Base-by-base conservation (phyloP, 2,888 invertebrate genomes). In the Incurvaria masculella region DNA sequence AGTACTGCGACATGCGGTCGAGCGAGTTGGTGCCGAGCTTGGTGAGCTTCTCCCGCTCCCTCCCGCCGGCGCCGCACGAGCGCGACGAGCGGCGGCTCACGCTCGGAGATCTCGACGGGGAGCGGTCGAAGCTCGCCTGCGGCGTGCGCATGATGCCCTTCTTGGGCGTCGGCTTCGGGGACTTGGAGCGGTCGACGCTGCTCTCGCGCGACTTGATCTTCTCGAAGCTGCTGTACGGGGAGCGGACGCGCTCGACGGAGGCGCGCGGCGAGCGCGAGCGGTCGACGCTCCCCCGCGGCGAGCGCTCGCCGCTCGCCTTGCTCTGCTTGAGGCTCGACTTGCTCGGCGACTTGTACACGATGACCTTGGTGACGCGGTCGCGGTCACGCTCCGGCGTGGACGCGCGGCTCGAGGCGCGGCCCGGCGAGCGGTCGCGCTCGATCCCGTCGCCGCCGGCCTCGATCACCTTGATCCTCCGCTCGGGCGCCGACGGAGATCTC, bases 261-360 rank as follows among this genome's bases (percentile, higher is more conserved):
- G 74, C 74, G 49, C 82, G 75, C 0, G 84, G 84, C 0, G 84
- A 84, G 10, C 72, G 68, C 1, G 73, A 70, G 49, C 83, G 80
- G 55, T 83, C 82, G 21, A 83, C 80, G 44, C 81, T 82, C 50
- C 81, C 80, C 6, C 81, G 73, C 11, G 81, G 80, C 2, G 82
- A 81, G 51, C 65, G 73, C 1, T 69, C 62, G 53, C 69, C 72
- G 50, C 75, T 75, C 0, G 71, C 61, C 57, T 72, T 76, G 8
- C 63, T 65, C 58, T 72, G 72, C 55, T 78, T 78, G 21, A 79
- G 58, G 52, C 66, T 79, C 2, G 78, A 78, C 55, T 79, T 79
- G 50, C 71, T 78, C 2, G 79, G 79, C 3, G 79, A 79, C 56
- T 76, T 79, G 56, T 78, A 79, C 51, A 79, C 72, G 33, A 79